Base-by-base conservation (phyloP, 2,797 vertebrate species). In the Malurus leucopterus region DNA sequence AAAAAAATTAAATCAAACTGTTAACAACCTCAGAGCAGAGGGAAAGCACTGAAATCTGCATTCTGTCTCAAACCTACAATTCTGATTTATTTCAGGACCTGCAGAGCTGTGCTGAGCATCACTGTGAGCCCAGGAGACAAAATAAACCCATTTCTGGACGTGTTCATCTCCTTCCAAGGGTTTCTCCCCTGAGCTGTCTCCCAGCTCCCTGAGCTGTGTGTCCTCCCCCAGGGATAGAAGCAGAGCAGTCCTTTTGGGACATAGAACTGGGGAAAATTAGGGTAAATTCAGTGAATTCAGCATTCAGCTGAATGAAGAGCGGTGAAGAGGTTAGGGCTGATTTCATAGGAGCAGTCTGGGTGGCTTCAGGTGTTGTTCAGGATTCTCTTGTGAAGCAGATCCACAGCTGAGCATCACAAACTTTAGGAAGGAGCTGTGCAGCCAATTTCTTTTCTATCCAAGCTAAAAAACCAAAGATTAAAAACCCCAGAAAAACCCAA, bases 401-500 rank as follows among this genome's bases (percentile, higher is more conserved):
- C 57, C 21, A 53, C 8, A 54, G 9, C 4, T 3, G 2, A 75
- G 41, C 32, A 32, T 50, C 44, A 16, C 0, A 1, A 65, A 36
- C n/a, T 72, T 68, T 15, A 59, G 30, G 23, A 57, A 84, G 72
- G 8, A 23, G 6, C 54, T 30, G 12, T 36, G 17, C 32, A 47
- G 24, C 15, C 29, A 67, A 26, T 20, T 26, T 38, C 14, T 36
- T 61, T 41, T n/a, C 43, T 40, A 5, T 11, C 10, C 7, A 11
- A 57, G 29, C 4, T 19, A 4, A 30, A 72, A 13, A 17, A 27
- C 36, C 36, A 4, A 15, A 30, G 13, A 4, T 22, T 4, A 12
- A n/a, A 36, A 11, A 7, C 5, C 12, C 2, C 2, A 12, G 7
- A 11, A 32, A 68, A 21, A 3, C 1, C 7, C 5, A 38, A n/a